A percentile compares a stretch with the other conserved stretches of the same genome.
Conservation (phyloP, 35 echinoderm and acorn worm genomes). For the Apostichopus parvimensis region DNA sequence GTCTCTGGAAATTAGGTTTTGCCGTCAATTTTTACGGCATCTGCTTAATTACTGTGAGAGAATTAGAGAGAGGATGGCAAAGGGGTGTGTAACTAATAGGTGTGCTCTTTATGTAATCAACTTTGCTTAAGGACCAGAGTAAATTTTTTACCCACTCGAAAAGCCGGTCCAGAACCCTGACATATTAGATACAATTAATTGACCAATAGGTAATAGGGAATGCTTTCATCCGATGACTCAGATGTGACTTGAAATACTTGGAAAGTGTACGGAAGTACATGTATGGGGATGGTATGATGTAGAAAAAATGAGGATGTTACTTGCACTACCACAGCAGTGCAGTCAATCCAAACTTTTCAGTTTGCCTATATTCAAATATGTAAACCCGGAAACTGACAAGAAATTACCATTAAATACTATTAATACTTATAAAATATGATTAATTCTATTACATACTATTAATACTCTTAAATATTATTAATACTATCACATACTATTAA, state of each 20-base stretch:
- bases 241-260: not conserved
- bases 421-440: too few species aligned
- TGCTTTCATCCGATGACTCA: not conserved
- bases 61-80: constrained; percentile 5
- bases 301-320: too few species aligned
- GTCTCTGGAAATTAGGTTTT: not conserved
- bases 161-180: not conserved
- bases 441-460: too few species aligned
- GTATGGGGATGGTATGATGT: too few species aligned
- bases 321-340: too few species aligned
- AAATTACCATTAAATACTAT: too few species aligned
- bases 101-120: not conserved
- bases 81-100: not conserved
- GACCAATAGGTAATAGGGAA: not conserved
- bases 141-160: not conserved
- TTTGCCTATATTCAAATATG: too few species aligned
- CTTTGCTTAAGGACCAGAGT: not conserved
- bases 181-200: not conserved
- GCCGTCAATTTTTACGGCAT: not conserved
- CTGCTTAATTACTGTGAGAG: constrained; percentile 11
- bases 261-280: too few species aligned
- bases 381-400: too few species aligned
- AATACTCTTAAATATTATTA: too few species aligned
- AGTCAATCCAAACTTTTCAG: too few species aligned
- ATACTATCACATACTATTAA: too few species aligned